A percentile compares a stretch with the other conserved stretches of the same genome.
Evolutionary conservation across 2,888 invertebrate genomes (phyloP).

Genomic region (Eupithecia vulgata): DNA sequence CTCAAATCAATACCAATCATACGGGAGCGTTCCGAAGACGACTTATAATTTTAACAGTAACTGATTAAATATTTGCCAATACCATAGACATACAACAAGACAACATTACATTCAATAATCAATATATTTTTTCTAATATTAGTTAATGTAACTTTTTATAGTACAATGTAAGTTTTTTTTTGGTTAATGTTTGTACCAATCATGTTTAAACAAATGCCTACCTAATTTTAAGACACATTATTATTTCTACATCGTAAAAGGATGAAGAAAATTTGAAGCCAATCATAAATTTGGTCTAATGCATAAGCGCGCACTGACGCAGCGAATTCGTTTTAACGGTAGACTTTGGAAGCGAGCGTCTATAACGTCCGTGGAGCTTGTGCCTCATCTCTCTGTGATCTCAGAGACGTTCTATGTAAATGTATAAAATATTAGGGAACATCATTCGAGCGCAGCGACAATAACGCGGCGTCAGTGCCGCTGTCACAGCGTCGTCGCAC

Average conservation of each 20-base stretch:
- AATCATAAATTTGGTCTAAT: background rate
- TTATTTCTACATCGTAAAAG: background rate
- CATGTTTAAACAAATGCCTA: background rate
- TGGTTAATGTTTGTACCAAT: background rate
- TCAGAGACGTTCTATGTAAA: too few species aligned
- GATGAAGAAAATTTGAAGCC: background rate
- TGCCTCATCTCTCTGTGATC: too few species aligned
- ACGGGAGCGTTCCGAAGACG: background rate
- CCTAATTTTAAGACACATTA: background rate
- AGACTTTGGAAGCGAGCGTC: too few species aligned
- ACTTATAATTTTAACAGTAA: too few species aligned
- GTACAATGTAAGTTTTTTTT: background rate
- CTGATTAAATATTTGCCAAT: background rate
- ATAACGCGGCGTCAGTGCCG: too few species aligned
- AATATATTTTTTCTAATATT: background rate
- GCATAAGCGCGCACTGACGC: too few species aligned
- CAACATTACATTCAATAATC: background rate
- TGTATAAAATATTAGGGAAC: too few species aligned
- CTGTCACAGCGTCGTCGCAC: too few species aligned
- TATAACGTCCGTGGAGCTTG: too few species aligned
- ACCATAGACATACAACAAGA: background rate
- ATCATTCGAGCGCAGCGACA: too few species aligned
- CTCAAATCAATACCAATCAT: background rate
- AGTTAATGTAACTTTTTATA: background rate
- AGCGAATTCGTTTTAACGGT: too few species aligned